phyloP scores from a whole-genome alignment of 2,888 invertebrate genomes.

The Diogma glabrata region DNA sequence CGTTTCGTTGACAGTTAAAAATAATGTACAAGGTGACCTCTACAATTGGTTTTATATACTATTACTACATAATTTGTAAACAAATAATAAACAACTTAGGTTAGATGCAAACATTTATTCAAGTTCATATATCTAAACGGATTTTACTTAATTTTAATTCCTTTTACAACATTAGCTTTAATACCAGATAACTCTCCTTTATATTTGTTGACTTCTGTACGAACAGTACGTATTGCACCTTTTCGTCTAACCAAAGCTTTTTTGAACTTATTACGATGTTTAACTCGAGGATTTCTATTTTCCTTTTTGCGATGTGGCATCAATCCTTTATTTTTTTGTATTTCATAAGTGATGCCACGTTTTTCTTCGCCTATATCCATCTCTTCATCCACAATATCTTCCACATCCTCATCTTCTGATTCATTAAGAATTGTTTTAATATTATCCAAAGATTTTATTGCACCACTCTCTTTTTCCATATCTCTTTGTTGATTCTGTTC shows the following conservation, averaged over 20 bases:
- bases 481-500: no score
- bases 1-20: no score
- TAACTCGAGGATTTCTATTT: conserved; percentile 87
- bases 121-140: no score
- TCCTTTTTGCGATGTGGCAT: conserved; percentile 86
- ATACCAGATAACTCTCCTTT: conserved; percentile 92
- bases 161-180: conserved; percentile 75
- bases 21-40: no score
- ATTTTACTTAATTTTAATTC: conserved; percentile 74
- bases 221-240: conserved; percentile 79
- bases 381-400: conserved; percentile 39
- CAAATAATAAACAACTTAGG: no score
- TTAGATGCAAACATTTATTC: no score
- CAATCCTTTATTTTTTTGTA: conserved; percentile 91
- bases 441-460: neutral
- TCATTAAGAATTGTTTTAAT: conserved; percentile 18
- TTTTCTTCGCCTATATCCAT: conserved; percentile 40
- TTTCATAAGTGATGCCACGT: conserved; percentile 82
- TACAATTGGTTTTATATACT: no score
- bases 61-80: no score
- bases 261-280: conserved; percentile 82
- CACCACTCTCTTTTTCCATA: conserved; percentile 6
- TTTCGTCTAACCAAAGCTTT: conserved; percentile 87
- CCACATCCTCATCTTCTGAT: conserved; percentile 38
- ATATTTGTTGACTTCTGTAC: conserved; percentile 71